Base-by-base conservation (phyloP, 1,140 invertebrate genomes). In the Zophobas atratus region DNA sequence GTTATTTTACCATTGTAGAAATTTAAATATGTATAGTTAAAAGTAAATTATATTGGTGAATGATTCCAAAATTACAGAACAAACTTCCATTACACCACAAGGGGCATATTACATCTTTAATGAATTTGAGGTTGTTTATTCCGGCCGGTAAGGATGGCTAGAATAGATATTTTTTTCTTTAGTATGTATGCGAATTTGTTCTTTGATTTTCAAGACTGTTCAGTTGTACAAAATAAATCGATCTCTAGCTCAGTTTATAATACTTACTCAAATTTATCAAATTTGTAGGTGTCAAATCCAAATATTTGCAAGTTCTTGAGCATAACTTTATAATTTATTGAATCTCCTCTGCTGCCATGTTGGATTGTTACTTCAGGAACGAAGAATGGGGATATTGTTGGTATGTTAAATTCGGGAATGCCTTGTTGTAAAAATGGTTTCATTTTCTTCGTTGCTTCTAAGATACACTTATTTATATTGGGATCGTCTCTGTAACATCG, bases 321-420 rank as follows among this genome's bases (percentile, higher is more conserved):
- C 1, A 89, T 90, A 0, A 91, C 91, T 81, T 92, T 92, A 41
- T 93, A 83, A 77, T 90, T 89, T 2, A 94, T 81, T 2, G 90
- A 88, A 2, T 92, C 89, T 39, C 20, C 49, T 2, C n/a, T 51
- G 4, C 86, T 71, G 89, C 91, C 79, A 90, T 88, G 81, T 92
- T 91, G 20, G 41, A 94, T 85, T 33, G 89, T 89, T 55, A 93
- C 84, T 0, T 90, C 89, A 0, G 91, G 91, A 6, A 93, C 87
- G 1, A 84, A 81, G 60, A 93, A 88, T 0, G 92, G 92, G 70
- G 93, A 92, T 35, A 92, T 79, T 0, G 90, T 81, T 0, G 92
- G 92, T 1, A 93, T 82, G 78, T 91, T 90, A 36, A 92, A 86
- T 76, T 91, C 88, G 0, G 91, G 90, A n/a, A 92, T 90, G 1